Evolutionary conservation across 1,140 invertebrate species (phyloP).

Genomic region (Lordiphosa clarofinis): DNA sequence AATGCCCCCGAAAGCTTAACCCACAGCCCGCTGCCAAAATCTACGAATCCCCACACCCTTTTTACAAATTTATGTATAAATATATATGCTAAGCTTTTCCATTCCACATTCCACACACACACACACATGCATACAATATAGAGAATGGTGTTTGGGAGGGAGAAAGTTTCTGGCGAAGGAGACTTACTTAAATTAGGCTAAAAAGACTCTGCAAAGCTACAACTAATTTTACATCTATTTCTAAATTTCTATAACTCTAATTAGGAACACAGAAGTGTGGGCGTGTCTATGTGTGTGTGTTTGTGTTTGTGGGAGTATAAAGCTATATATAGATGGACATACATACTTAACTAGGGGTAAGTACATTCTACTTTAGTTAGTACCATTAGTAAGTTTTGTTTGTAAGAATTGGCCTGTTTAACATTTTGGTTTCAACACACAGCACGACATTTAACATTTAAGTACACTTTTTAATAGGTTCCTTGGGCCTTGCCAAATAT

Average conservation of each 20-base stretch:
- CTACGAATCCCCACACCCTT: too few species aligned
- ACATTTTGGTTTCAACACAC: slow-evolving; percentile 39
- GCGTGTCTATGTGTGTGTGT: slow-evolving; percentile 16
- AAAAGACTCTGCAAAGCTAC: slow-evolving; percentile 31
- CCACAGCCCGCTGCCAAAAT: too few species aligned
- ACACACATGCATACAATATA: too few species aligned
- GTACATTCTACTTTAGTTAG: not conserved
- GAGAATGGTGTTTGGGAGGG: not conserved
- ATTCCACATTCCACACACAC: too few species aligned
- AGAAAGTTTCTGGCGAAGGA: slow-evolving; percentile 1
- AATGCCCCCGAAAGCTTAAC: too few species aligned
- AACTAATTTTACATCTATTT: slow-evolving; percentile 15
- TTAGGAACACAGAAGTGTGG: slow-evolving; percentile 61
- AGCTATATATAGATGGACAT: slow-evolving; percentile 22
- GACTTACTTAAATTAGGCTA: slow-evolving; percentile 22
- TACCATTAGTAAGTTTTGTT: slow-evolving; percentile 1
- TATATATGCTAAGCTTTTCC: too few species aligned
- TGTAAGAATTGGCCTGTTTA: slow-evolving; percentile 5
- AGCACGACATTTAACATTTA: slow-evolving; percentile 71
- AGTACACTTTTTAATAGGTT: slow-evolving; percentile 50
- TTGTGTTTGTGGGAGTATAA: slow-evolving; percentile 19
- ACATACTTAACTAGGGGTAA: not conserved
- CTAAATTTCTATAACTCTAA: slow-evolving; percentile 25
- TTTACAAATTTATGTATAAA: too few species aligned
- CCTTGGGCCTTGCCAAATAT: not conserved